Base-by-base conservation (phyloP, 2,888 invertebrate species). In the Strigamia crassipes region DNA sequence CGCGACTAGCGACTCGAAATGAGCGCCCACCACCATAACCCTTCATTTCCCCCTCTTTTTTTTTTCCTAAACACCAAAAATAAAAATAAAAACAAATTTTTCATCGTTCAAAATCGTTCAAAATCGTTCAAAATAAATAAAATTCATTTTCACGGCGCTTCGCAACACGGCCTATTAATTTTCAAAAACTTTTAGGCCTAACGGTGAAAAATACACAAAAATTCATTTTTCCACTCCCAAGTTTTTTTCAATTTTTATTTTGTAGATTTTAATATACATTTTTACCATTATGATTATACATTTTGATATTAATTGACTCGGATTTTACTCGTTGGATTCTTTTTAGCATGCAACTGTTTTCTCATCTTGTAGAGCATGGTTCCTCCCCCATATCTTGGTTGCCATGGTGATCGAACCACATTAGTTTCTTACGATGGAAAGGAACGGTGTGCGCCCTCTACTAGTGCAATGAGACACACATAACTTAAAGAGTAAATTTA, bases 361-460 rank as follows among this genome's bases (percentile, higher is more conserved):
- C 61, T 61, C 61, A 61, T 61, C 61, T 61, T 61, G 61, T 61
- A 61, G 61, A 61, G 61, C 61, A 21, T 18, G 21, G 61, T 10
- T 18, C 61, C 61, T 61, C 61, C 61, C 61, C 61, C 23, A 61
- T 61, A 61, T 61, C 61, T 61, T 61, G 18, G 61, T 61, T 61
- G 61, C 61, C 61, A 61, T 61, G 61, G 61, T 61, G 61, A 61
- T 61, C 61, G 61, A 61, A 61, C 61, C 61, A 61, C 61, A 61
- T 61, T 61, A 61, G 61, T 61, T 38, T 61, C 61, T 23, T 61
- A 61, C 61, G 61, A 61, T 61, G 61, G 61, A 61, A 61, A 61
- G 12, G 61, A 61, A 61, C 61, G 61, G 46, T 23, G 61, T 21
- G 61, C 61, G 61, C 61, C 61, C 61, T 61, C 61, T 23, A 61